Evolutionary conservation across 2,113 vertebrate genomes (phyloP).

Genomic region (Aleadryas rufinucha): DNA sequence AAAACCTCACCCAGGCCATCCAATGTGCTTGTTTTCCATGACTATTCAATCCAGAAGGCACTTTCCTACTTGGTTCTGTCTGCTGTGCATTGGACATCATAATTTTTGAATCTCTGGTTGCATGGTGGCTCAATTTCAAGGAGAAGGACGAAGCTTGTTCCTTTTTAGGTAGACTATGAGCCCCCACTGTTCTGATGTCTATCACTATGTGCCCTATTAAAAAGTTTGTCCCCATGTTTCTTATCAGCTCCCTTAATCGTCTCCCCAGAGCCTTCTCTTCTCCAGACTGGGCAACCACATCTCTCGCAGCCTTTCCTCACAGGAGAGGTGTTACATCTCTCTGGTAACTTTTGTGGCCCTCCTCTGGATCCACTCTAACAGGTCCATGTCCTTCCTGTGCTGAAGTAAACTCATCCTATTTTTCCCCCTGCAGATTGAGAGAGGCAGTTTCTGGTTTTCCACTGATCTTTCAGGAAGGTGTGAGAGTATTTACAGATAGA

Average conservation of each 20-base stretch:
- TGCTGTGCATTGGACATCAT: background rate
- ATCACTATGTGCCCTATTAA: accelerated
- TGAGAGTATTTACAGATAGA: background rate
- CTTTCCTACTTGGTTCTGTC: background rate
- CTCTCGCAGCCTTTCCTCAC: background rate
- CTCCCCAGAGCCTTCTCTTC: background rate
- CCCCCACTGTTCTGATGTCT: background rate
- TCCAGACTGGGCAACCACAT: background rate
- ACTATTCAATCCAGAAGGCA: background rate
- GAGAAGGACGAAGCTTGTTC: background rate
- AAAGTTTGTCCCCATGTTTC: background rate
- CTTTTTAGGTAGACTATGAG: background rate
- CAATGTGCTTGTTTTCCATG: background rate
- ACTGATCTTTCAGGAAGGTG: background rate
- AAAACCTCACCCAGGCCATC: background rate
- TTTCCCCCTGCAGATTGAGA: background rate
- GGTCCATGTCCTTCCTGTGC: background rate
- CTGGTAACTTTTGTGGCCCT: background rate
- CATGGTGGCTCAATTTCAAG: background rate
- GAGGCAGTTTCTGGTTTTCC: background rate
- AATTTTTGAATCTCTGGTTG: background rate
- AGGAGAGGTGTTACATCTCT: background rate
- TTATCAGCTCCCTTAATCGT: background rate
- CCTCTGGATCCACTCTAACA: background rate
- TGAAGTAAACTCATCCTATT: background rate